Conservation (phyloP, 92 coral and sea anemone genomes). For the Bergia puertoricense region DNA sequence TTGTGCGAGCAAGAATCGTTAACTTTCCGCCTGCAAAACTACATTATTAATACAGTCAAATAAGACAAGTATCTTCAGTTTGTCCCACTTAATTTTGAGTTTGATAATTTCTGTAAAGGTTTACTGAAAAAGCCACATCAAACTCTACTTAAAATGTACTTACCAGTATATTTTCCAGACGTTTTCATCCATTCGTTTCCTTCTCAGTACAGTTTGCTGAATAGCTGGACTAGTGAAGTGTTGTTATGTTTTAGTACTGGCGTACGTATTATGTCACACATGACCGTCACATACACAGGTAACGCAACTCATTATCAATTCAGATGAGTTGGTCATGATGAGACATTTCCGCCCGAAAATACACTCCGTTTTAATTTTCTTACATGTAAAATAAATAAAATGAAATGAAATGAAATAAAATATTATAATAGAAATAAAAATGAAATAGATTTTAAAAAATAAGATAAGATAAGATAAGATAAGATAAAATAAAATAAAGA, state of each 20-base stretch:
- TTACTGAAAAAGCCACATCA: neutral
- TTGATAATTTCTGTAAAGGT: neutral
- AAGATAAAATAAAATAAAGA: no score
- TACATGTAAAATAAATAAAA: no score
- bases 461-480: no score
- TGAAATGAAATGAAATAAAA: no score
- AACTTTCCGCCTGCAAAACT: slow-evolving; percentile 6
- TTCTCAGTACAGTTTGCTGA: no score
- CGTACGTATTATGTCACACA: neutral
- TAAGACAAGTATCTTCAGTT: neutral
- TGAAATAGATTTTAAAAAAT: no score
- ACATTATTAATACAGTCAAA: slow-evolving; percentile 27
- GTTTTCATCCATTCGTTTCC: neutral
- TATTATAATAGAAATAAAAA: no score
- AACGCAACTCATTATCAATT: neutral
- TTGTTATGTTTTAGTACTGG: neutral
- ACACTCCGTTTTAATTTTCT: no score
- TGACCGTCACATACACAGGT: neutral
- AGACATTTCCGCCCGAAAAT: no score
- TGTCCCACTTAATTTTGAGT: no score
- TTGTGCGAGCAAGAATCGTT: neutral
- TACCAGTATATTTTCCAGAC: neutral
- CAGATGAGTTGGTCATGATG: neutral
- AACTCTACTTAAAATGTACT: neutral
- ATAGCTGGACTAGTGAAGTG: neutral